Evolutionary conservation across 2,888 invertebrate species (phyloP).

Genomic region (Agrotis clavis): DNA sequence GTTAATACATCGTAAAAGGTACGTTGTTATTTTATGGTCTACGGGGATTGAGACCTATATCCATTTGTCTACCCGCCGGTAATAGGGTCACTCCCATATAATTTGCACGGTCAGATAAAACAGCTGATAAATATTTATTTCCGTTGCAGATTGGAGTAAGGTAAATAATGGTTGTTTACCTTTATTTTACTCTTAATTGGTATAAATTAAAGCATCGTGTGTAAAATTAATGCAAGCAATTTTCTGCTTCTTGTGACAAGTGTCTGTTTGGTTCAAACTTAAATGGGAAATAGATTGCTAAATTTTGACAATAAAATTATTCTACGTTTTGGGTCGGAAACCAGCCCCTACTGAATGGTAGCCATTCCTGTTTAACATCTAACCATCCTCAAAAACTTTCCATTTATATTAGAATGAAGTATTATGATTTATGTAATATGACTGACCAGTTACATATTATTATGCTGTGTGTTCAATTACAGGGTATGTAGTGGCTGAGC

Average conservation of each 20-base stretch:
- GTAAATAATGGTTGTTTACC: constrained; percentile 13
- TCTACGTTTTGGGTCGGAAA: no score
- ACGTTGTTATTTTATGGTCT: constrained; percentile 22
- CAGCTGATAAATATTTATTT: constrained; percentile 39
- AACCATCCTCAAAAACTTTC: no score
- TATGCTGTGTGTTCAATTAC: no score
- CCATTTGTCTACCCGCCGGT: constrained; percentile 45
- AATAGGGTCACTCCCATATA: constrained; percentile 42
- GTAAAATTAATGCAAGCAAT: neutral
- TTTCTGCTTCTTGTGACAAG: neutral
- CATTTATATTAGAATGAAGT: no score
- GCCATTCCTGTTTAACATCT: no score
- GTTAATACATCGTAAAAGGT: constrained; percentile 33
- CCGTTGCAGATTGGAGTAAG: neutral
- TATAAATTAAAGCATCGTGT: neutral
- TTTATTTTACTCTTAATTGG: constrained; percentile 22
- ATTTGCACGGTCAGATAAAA: constrained; percentile 37
- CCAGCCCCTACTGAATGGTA: no score
- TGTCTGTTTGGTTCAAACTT: no score
- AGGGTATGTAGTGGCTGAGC: no score
- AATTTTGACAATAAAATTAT: no score
- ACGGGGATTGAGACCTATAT: constrained; percentile 30
- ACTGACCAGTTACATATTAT: no score
- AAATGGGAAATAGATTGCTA: no score
- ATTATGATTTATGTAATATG: no score